These are phyloP conservation scores for Apamea sordens DNA, from an alignment of 2,888 invertebrate species.

Conservation along the genomic window DNA sequence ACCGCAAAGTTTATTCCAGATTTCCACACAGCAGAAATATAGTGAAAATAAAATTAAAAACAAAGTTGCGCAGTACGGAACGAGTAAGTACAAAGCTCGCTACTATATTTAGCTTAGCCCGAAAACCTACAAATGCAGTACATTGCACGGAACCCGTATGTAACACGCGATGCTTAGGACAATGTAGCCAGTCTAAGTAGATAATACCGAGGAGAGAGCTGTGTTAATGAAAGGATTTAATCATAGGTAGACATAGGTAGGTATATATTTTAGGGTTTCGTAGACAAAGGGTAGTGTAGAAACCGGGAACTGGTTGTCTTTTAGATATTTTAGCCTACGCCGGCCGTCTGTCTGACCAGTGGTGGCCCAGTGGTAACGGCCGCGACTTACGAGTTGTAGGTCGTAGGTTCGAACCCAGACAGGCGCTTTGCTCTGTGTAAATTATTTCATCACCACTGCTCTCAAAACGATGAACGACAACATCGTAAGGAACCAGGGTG, in stretches of 20 bases:
- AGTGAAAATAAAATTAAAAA: slow-evolving; percentile 37
- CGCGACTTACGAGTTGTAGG: no score
- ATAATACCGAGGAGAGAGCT: slow-evolving; percentile 17
- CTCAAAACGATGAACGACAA: no score
- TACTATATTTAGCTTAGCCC: neutral
- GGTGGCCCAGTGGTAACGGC: no score
- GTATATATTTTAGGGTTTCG: neutral
- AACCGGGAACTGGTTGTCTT: neutral
- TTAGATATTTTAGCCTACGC: no score
- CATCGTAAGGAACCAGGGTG: no score
- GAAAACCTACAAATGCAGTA: slow-evolving; percentile 33
- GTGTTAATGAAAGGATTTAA: slow-evolving; percentile 3
- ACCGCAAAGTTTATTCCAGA: neutral
- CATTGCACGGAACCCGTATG: slow-evolving; percentile 17
- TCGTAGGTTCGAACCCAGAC: no score
- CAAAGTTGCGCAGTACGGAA: slow-evolving; percentile 33
- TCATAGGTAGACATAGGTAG: neutral
- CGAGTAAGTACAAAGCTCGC: slow-evolving; percentile 17
- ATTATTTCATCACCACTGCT: no score
- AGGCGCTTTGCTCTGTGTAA: no score
- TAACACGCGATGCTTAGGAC: slow-evolving; percentile 3
- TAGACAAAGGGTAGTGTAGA: neutral
- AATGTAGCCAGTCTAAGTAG: slow-evolving; percentile 12
- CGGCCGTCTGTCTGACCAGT: no score
- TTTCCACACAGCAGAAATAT: neutral